phyloP scores from a whole-genome alignment of 2,113 vertebrate species.

The Lampris megalopsis region DNA sequence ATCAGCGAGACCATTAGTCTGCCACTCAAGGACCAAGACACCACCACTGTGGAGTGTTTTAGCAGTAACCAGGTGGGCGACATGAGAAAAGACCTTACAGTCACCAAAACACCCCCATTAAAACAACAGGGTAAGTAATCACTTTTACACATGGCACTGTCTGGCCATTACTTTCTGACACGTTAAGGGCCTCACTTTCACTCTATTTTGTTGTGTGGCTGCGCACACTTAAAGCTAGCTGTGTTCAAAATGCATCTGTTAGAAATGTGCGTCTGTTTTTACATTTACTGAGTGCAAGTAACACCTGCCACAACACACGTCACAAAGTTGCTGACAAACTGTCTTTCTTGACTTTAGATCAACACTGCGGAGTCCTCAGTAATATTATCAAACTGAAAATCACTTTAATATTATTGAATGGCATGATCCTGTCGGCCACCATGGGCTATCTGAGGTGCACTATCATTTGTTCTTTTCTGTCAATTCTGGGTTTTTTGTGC shows the following conservation, averaged over 20 bases:
- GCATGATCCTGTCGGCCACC: conserved; percentile 29
- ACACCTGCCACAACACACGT: too few relatives aligned
- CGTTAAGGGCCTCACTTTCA: too few relatives aligned
- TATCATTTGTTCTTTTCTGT: not conserved
- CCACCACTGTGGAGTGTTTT: conserved; percentile 37
- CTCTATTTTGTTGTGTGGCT: too few relatives aligned
- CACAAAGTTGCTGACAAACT: not conserved
- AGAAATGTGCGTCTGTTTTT: too few relatives aligned
- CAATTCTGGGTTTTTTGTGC: not conserved
- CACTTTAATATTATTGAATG: conserved; percentile 41
- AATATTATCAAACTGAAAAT: fast-evolving
- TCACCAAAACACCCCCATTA: not conserved
- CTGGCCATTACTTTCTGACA: too few relatives aligned
- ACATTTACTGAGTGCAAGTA: too few relatives aligned
- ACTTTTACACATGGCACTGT: too few relatives aligned
- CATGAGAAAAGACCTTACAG: not conserved
- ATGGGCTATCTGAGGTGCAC: conserved; percentile 56
- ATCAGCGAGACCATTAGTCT: conserved; percentile 48
- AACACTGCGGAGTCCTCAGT: fast-evolving
- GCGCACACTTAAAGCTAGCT: too few relatives aligned
- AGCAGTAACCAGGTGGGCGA: conserved; percentile 35
- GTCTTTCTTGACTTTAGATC: not conserved
- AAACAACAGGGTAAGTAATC: not conserved
- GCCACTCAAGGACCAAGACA: not conserved
- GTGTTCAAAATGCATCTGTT: too few relatives aligned